Evolutionary conservation across 2,888 invertebrate genomes (phyloP), one percentile per base, ranked within the genome.

Genomic region (Artemia sp.): DNA sequence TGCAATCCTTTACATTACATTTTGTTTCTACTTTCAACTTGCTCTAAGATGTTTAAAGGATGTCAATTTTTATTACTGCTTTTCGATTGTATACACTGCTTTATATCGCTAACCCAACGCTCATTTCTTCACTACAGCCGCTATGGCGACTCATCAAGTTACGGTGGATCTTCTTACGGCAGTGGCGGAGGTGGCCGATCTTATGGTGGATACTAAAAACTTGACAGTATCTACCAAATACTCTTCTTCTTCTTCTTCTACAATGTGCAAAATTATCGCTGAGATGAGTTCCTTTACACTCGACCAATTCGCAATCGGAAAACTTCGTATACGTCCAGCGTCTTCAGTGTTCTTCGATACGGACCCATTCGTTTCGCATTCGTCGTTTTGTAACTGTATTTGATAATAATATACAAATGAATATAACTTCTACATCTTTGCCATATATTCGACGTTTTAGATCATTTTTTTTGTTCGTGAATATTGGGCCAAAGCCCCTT

Each of bases 331-430:
- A 10, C 14, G 64, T 58, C 11, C n/a, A 19, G 64, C 38, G 38
- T 38, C 38, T 38, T 38, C 38, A 38, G 24, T 11, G 24, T 58
- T n/a, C 64, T 24, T 24, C n/a, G n/a, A 58, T 58, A 19, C 64
- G 64, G 64, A 58, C 24, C 64, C 64, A n/a, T 58, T 58, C 64
- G 64, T 58, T 58, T 58, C 64, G 64, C 64, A 58, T 58, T 58
- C 64, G 64, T 58, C 64, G 64, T 58, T 58, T 58, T 58, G 64
- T 58, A 58, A n/a, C 24, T 58, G n/a, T 58, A 58, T 58, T n/a
- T 19, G n/a, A 58, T 58, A 19, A 19, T 58, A 24, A 58, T 58
- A 58, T 19, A 58, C 24, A 58, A 24, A 58, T 24, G 12, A n/a
- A 10, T 58, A 58, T 24, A 58, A 58, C n/a, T 19, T 58, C 64